Conservation (phyloP, 1,140 invertebrate genomes). For the Dysdera silvatica region DNA sequence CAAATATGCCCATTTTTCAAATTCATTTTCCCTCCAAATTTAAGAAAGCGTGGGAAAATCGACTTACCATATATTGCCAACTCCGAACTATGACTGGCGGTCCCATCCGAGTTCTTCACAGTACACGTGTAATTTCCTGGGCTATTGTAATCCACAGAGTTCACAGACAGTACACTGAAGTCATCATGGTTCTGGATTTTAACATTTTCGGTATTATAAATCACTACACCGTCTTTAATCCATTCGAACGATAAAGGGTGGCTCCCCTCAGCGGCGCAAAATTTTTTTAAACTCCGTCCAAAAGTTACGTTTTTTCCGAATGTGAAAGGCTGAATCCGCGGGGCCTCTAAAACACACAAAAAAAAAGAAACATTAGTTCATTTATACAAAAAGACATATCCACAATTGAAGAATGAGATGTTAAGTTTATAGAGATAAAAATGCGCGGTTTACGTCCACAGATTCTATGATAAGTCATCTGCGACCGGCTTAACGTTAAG, state of each 20-base stretch:
- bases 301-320: conserved; percentile 30
- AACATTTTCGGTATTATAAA: conserved; percentile 6
- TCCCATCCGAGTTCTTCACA: conserved; percentile 59
- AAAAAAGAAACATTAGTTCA: no score
- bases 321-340: conserved; percentile 21
- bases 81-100: conserved; percentile 52
- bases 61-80: conserved; percentile 29
- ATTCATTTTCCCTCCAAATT: no score
- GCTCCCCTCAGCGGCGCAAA: conserved; percentile 2
- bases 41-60: no score
- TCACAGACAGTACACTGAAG: conserved; percentile 14
- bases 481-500: no score
- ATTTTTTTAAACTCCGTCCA: conserved; percentile 18
- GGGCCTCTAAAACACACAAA: conserved; percentile 20
- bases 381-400: no score
- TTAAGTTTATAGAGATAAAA: no score
- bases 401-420: no score
- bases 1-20: no score
- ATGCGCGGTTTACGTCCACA: no score
- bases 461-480: no score
- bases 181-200: conserved; percentile 21
- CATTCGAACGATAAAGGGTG: conserved; percentile 37
- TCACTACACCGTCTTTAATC: conserved; percentile 41
- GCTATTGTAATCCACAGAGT: conserved; percentile 45
- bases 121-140: conserved; percentile 68